Conservation (phyloP, 2,113 vertebrate genomes). For the Paradisaea rubra region DNA sequence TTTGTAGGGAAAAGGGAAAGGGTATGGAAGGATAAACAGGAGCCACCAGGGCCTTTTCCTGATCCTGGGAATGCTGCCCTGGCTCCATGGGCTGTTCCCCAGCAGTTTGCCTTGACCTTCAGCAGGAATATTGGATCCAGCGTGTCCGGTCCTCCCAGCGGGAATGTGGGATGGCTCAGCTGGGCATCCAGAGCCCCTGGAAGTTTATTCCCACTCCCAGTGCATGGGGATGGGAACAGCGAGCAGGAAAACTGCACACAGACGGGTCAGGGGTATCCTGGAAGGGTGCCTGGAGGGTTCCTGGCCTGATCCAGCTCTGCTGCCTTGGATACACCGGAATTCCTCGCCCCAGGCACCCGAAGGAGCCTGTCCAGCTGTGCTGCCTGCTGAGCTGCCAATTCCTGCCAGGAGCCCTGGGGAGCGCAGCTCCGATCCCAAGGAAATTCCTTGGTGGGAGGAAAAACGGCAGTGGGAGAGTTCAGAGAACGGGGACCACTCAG, state of each 20-base stretch:
- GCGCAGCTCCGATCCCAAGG: neutral
- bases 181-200: neutral
- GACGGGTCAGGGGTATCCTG: accelerated
- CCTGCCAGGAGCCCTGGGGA: neutral
- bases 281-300: accelerated
- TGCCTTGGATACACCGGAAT: accelerated
- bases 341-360: accelerated
- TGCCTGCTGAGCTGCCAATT: neutral
- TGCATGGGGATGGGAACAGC: accelerated
- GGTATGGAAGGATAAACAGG: neutral
- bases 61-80: neutral
- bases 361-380: neutral
- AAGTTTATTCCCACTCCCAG: neutral
- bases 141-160: accelerated
- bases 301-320: accelerated
- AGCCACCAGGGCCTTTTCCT: neutral
- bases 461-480: accelerated
- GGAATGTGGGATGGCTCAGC: neutral
- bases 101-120: neutral
- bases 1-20: neutral
- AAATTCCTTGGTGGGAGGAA: neutral
- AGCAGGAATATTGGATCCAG: accelerated
- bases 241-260: neutral
- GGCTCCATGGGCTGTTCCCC: neutral
- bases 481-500: neutral